Base-by-base conservation (phyloP, 2,888 invertebrate genomes). In the Smittia sp. region DNA sequence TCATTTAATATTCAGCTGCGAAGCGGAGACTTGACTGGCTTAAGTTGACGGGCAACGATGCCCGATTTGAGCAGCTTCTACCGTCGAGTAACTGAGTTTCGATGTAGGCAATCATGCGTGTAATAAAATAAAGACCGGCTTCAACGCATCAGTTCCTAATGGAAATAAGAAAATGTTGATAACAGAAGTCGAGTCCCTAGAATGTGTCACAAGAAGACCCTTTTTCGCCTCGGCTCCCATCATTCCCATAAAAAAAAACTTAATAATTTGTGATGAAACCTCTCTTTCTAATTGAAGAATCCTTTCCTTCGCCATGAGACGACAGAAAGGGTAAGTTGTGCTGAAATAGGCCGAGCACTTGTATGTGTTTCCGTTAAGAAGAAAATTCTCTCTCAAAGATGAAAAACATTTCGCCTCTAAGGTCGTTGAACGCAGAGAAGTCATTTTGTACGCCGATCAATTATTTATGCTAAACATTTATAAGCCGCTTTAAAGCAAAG, bases 211-310 rank as follows among this genome's bases (percentile, higher is more conserved):
- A 9, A 32, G 32, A 15, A 18, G 18, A 58, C 15, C 58, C 58
- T 58, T 58, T 58, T 58, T 46, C 18, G n/a, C 52, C 52, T 22
- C 18, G 18, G 22, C 18, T 18, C 18, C 18, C 20, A 58, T 20
- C 18, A 18, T 1, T 6, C 22, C 22, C 15, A 58, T 32, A 32
- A 32, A 32, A 32, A 15, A 18, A 58, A 58, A 58, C 58, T 58
- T 58, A n/a, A 58, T 58, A 58, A 58, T 58, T 58, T 58, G 58
- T 58, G 58, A 58, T 20, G 20, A 18, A 58, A n/a, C 58, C 58
- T 58, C 18, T 58, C 58, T 58, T 9, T 58, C 22, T 58, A 58
- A 58, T 58, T 58, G 18, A 58, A 58, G 9, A 58, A 9, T 58
- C 18, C 18, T 18, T 18, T 46, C 46, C 46, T 46, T 46, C 9